Evolutionary conservation across 92 coral and sea anemone species (phyloP).

Genomic region (Zoanthus gigantus): DNA sequence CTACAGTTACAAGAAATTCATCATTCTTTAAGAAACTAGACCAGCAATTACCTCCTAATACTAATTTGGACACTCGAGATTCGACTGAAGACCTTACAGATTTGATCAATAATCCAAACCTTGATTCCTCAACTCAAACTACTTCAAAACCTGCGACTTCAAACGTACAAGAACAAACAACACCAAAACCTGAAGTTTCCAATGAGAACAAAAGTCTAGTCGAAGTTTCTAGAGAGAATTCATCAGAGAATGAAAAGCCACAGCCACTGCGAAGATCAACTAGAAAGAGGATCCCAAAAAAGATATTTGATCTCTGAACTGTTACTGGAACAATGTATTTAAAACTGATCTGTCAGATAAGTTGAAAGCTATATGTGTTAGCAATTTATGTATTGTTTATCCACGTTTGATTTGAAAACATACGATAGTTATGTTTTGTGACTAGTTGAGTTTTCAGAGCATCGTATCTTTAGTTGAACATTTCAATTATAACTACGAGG

Average conservation of each 20-base stretch:
- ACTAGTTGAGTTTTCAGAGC: too few relatives aligned
- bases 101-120: too few relatives aligned
- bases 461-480: too few relatives aligned
- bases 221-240: not conserved
- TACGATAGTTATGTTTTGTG: too few relatives aligned
- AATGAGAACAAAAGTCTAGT: not conserved
- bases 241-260: slow-evolving; percentile 3
- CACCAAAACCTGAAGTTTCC: not conserved
- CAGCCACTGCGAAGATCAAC: slow-evolving; percentile 34
- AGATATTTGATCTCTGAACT: not conserved
- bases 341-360: not conserved
- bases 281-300: not conserved
- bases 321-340: not conserved
- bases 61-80: too few relatives aligned
- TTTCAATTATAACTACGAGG: too few relatives aligned
- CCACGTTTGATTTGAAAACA: too few relatives aligned
- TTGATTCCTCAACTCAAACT: too few relatives aligned
- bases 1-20: too few relatives aligned
- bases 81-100: too few relatives aligned
- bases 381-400: not conserved
- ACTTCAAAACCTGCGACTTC: not conserved
- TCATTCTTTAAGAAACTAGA: too few relatives aligned
- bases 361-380: not conserved
- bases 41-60: too few relatives aligned
- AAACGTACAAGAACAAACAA: not conserved